Conservation (phyloP, 2,888 invertebrate genomes). For the Julus scandinavius region DNA sequence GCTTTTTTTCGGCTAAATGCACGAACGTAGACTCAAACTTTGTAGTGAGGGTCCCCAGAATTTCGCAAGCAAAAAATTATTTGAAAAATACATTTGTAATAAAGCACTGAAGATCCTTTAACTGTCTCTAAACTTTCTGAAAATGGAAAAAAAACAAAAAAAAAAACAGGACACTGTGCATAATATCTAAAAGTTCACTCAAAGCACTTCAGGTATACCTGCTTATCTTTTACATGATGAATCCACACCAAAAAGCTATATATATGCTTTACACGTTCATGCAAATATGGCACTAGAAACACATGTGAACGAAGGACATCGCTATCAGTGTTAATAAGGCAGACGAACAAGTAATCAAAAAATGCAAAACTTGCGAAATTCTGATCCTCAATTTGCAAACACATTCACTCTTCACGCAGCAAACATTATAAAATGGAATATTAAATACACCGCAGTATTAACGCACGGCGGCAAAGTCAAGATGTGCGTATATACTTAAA, state of each 20-base stretch:
- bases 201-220: neutral
- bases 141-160: neutral
- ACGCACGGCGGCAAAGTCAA: neutral
- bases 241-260: neutral
- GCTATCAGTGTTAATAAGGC: conserved; percentile 14
- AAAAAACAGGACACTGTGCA: neutral
- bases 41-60: neutral
- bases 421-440: conserved; percentile 37
- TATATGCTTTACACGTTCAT: neutral
- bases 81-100: neutral
- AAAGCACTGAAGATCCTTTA: conserved; percentile 22
- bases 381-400: neutral
- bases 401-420: neutral
- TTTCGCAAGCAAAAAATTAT: neutral
- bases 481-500: neutral
- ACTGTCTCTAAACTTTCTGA: neutral
- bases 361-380: conserved; percentile 40
- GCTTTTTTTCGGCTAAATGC: neutral
- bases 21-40: neutral
- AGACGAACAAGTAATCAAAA: conserved; percentile 39
- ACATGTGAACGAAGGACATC: neutral
- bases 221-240: neutral
- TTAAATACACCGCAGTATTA: neutral
- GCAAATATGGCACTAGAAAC: neutral
- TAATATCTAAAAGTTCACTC: neutral